Conservation (phyloP, 2,888 invertebrate species). For the Dicranocentrus wangi region DNA sequence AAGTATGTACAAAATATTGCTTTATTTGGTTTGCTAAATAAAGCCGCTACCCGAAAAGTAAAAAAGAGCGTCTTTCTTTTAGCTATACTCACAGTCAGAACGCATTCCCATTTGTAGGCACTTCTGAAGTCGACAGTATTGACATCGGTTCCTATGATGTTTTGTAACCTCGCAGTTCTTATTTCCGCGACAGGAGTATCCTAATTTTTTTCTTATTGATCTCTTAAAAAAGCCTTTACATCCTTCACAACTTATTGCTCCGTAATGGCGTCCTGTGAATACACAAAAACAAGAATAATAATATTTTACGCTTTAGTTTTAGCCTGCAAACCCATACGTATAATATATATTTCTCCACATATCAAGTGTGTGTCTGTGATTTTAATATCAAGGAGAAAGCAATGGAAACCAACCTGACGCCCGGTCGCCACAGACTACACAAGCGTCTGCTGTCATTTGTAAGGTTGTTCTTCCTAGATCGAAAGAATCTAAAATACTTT, state of each 20-base stretch:
- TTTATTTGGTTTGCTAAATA: not conserved
- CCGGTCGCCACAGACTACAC: slow-evolving; percentile 96
- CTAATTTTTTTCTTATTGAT: slow-evolving; percentile 95
- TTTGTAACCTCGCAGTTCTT: slow-evolving; percentile 99
- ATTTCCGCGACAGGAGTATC: slow-evolving; percentile 95
- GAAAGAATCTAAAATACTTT: slow-evolving; percentile 67
- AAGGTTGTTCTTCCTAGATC: slow-evolving; percentile 74
- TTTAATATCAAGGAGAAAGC: too few relatives aligned
- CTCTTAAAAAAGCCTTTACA: slow-evolving; percentile 99
- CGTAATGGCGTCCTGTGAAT: slow-evolving; percentile 30
- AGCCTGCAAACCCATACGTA: too few relatives aligned
- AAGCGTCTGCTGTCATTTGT: slow-evolving; percentile 83
- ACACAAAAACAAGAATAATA: not conserved
- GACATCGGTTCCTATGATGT: slow-evolving; percentile 97
- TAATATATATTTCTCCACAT: too few relatives aligned
- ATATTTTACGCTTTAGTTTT: too few relatives aligned
- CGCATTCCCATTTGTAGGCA: slow-evolving; percentile 98
- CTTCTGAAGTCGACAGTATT: slow-evolving; percentile 98
- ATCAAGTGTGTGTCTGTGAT: too few relatives aligned
- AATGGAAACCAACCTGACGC: slow-evolving; percentile 86
- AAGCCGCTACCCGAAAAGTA: not conserved
- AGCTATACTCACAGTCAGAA: slow-evolving; percentile 91
- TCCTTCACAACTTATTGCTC: slow-evolving; percentile 85
- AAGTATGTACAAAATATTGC: too few relatives aligned
- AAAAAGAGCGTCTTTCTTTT: slow-evolving; percentile 3